Percentiles rank a stretch among this genome's conserved stretches.
Evolutionary conservation across 2,113 vertebrate genomes (phyloP).

Genomic region (Theristicus caerulescens): DNA sequence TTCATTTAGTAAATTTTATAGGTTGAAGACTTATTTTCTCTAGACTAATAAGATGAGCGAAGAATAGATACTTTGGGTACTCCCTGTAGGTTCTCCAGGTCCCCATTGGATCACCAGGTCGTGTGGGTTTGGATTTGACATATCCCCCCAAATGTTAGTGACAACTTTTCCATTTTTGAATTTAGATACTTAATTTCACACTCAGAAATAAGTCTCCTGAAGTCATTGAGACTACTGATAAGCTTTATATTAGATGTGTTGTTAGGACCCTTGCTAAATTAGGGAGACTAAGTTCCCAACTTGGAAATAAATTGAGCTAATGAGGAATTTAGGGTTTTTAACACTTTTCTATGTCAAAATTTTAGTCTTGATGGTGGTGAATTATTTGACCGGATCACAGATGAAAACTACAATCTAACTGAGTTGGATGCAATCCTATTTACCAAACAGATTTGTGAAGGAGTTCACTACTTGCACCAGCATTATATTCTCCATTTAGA

Average conservation of each 20-base stretch:
- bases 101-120: background rate
- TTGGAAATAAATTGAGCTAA: background rate
- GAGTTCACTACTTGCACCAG: slow-evolving; percentile 87
- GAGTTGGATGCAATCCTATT: slow-evolving; percentile 87
- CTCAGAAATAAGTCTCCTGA: background rate
- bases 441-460: slow-evolving; percentile 91
- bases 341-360: background rate
- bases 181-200: background rate
- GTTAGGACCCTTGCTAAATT: background rate
- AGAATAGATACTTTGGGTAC: background rate
- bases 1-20: background rate
- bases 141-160: no score
- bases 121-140: background rate
- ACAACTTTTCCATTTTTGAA: background rate
- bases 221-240: background rate
- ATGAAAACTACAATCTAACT: slow-evolving; percentile 88
- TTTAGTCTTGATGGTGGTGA: slow-evolving; percentile 91
- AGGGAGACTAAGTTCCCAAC: background rate
- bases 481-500: slow-evolving; percentile 92
- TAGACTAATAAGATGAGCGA: background rate
- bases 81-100: background rate
- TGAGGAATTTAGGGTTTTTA: background rate
- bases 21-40: background rate
- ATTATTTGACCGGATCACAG: slow-evolving; percentile 93
- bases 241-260: background rate